Evolutionary conservation across 1,140 invertebrate genomes (phyloP), one percentile per base, ranked within the genome.

Genomic region (Euwallacea fornicatus): DNA sequence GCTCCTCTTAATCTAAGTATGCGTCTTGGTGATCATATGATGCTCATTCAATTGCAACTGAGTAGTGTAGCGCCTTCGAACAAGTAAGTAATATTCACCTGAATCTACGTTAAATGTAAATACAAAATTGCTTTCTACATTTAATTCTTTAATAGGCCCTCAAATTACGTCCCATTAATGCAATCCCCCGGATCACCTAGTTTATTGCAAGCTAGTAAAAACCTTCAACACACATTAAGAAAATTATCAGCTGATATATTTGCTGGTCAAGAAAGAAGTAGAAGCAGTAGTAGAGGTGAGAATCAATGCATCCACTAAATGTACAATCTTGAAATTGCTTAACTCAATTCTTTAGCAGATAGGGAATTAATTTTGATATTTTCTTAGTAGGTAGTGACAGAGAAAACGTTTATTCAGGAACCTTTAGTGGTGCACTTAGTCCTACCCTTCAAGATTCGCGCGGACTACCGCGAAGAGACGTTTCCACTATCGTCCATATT

Each of bases 1-100:
- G 94, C 94, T 41, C 96, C 96, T 11, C 83, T 98, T 33, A 97
- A 97, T 82, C 84, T 98, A 59, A 97, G 94, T 50, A 97, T 97
- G 93, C 88, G 94, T 69, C 84, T 97, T 10, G 95, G 95, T 21
- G 95, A 97, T 81, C 95, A 97, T 83, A 96, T 97, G 92, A 97
- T 97, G 95, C 86, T 97, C 66, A 96, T 98, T 67, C 95, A 97
- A 81, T 84, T 97, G 47, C 95, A 97, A 81, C 83, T 98, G 62
- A 96, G 93, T 55, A 96, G 94, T 10, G 89, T 95, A 3, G 86
- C 86, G 13, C 67, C 66, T 13, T 44, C 69, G 4, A 71, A 21
- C 55, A 59, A 59, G 69, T 66, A 66, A 66, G 69, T 58, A 62
- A 13, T 15, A 64, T 33, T 33, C 7, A 33, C 15, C 55, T 58